These are phyloP conservation scores for Drosophila mercatorum DNA, from an alignment of 2,888 invertebrate species.

Conservation along the genomic window DNA sequence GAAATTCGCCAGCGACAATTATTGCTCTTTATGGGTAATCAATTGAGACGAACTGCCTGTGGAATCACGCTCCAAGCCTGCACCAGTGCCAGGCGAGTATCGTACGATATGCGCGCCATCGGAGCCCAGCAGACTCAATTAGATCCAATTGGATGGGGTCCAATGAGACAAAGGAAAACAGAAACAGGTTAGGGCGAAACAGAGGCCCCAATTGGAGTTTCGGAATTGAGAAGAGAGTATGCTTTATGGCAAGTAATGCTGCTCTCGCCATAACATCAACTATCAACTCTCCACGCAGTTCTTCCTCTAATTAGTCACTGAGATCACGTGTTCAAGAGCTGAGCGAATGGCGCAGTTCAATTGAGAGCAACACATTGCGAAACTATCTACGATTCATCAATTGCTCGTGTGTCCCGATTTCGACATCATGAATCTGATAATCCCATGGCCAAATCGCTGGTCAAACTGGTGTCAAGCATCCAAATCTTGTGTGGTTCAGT, in stretches of 20 bases:
- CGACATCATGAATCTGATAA: not conserved
- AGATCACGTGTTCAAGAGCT: not conserved
- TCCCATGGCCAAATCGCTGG: not conserved
- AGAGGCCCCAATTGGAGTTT: slow-evolving; percentile 7
- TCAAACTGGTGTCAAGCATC: slow-evolving; percentile 1
- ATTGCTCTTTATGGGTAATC: slow-evolving; percentile 30
- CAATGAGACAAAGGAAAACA: slow-evolving; percentile 15
- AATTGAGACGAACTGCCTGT: slow-evolving; percentile 38
- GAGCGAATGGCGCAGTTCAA: not conserved
- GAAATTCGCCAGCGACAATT: slow-evolving; percentile 35
- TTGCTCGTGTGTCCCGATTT: not conserved
- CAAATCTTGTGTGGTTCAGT: not conserved
- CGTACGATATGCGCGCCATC: slow-evolving; percentile 22
- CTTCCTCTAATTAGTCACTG: not conserved
- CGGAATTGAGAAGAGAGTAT: not conserved
- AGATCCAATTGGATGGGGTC: slow-evolving; percentile 58
- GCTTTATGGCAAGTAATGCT: not conserved
- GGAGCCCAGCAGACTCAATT: slow-evolving; percentile 50
- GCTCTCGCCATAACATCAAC: not conserved
- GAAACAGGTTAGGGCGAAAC: slow-evolving; percentile 12
- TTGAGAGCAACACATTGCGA: not conserved
- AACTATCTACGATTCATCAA: not conserved
- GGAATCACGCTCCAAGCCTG: slow-evolving; percentile 35
- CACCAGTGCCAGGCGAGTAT: slow-evolving; percentile 21
- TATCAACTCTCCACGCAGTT: not conserved